phyloP scores from a whole-genome alignment of 2,797 vertebrate species.

The Clarias platycephalus region DNA sequence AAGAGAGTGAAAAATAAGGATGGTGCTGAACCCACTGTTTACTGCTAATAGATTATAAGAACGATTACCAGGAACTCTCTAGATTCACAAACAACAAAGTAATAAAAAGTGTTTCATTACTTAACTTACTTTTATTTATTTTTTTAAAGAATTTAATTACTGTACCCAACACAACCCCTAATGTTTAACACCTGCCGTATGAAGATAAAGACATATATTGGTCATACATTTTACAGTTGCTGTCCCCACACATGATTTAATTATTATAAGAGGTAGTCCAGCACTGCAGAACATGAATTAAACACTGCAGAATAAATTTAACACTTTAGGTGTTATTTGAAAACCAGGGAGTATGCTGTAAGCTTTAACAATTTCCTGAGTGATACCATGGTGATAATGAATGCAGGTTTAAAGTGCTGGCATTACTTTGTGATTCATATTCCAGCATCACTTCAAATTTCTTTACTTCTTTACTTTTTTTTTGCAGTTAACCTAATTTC shows the following conservation, averaged over 20 bases:
- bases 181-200: not conserved
- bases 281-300: not conserved
- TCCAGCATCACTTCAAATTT: not conserved
- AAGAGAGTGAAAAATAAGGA: not conserved
- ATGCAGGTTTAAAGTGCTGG: not conserved
- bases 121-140: not conserved
- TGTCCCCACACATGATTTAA: not conserved
- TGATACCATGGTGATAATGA: not conserved
- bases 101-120: not conserved
- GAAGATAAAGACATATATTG: not conserved
- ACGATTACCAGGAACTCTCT: not conserved
- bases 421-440: not conserved
- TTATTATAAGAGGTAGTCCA: not conserved
- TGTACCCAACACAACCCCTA: not conserved
- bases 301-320: not conserved
- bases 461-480: not conserved
- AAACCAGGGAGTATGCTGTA: slow-evolving; percentile 17
- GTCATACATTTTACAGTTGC: not conserved
- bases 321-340: slow-evolving; percentile 18
- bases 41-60: not conserved
- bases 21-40: not conserved
- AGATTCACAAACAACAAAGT: not conserved
- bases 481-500: not conserved
- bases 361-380: slow-evolving; percentile 9
- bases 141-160: not conserved